Conservation (phyloP, 2,888 invertebrate species). For the Seira musarum region DNA sequence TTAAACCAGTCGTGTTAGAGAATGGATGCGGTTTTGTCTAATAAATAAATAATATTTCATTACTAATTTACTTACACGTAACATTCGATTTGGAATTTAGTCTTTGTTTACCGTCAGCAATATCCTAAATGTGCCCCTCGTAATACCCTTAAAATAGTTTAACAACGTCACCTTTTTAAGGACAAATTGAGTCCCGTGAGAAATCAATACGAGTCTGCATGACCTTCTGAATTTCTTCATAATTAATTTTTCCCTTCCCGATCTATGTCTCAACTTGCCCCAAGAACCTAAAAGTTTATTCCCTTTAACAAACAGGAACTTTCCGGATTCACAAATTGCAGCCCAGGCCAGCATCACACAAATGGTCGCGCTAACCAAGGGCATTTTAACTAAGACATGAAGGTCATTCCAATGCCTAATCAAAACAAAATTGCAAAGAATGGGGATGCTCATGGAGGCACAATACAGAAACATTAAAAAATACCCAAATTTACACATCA, state of each 20-base stretch:
- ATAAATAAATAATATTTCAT: no score
- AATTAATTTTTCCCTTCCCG: neutral
- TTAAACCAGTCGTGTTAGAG: no score
- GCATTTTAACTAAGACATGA: neutral
- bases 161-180: neutral
- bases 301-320: neutral
- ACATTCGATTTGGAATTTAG: no score
- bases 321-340: neutral
- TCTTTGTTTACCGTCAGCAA: neutral
- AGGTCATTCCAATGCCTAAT: conserved; percentile 5
- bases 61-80: no score
- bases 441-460: neutral
- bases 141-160: conserved; percentile 1
- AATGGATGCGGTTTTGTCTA: no score
- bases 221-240: conserved; percentile 22
- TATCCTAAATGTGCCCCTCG: conserved; percentile 5
- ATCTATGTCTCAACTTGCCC: neutral
- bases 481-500: neutral
- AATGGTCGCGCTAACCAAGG: neutral
- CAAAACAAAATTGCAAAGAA: conserved; percentile 19
- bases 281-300: conserved; percentile 11
- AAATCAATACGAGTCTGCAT: neutral
- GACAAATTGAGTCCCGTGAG: conserved; percentile 8
- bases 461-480: conserved; percentile 3
- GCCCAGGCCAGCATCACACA: conserved; percentile 19